Evolutionary conservation across 2,113 vertebrate species (phyloP).

Genomic region (Uropsilus gracilis): DNA sequence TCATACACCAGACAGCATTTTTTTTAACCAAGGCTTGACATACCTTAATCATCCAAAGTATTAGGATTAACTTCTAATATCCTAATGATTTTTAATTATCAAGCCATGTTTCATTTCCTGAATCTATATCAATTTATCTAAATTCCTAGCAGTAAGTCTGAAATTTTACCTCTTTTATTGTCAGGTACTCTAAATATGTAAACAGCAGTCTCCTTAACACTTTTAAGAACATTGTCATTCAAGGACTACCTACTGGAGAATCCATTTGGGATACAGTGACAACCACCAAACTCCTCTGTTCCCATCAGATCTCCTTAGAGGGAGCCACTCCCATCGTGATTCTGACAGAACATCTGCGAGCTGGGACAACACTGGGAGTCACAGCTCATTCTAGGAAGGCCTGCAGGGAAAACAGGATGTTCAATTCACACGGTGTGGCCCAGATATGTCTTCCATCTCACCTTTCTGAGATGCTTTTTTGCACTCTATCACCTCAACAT

Average conservation of each 20-base stretch:
- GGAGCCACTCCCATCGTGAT: not conserved
- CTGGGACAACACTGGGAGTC: not conserved
- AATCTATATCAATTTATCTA: not conserved
- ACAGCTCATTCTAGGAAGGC: not conserved
- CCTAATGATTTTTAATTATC: not conserved
- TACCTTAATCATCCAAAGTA: not conserved
- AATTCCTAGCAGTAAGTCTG: not conserved
- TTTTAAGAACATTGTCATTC: not conserved
- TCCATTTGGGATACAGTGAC: not conserved
- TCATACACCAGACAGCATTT: not conserved
- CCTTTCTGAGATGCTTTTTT: not conserved
- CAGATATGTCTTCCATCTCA: not conserved
- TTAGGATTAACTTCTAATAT: not conserved
- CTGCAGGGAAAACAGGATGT: not conserved
- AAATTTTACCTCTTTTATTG: slow-evolving; percentile 1
- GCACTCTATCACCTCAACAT: not conserved
- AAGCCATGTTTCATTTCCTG: not conserved
- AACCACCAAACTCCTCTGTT: not conserved
- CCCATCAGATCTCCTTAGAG: not conserved
- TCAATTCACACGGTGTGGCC: not conserved
- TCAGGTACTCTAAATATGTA: not conserved
- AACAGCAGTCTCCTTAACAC: not conserved
- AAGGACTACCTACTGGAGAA: not conserved
- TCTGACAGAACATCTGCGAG: not conserved
- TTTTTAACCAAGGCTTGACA: not conserved